Conservation (phyloP, 2,113 vertebrate genomes). For the Nesogale talazaci region DNA sequence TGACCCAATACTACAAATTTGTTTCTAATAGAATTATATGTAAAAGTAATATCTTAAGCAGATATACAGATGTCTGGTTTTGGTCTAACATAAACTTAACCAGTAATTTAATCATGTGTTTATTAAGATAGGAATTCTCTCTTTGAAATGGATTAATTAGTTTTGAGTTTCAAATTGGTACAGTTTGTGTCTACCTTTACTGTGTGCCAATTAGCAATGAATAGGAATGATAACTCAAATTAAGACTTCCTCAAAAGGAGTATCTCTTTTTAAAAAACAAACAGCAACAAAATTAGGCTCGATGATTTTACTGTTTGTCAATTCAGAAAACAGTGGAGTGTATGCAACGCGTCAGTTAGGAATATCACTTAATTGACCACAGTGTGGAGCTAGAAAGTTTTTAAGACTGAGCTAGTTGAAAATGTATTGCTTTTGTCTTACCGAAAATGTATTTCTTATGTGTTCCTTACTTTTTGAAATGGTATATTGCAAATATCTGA, state of each 20-base stretch:
- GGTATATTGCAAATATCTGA: background rate
- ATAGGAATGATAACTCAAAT: slow-evolving; percentile 20
- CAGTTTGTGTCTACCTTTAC: background rate
- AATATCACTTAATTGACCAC: slow-evolving; percentile 29
- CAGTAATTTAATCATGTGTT: slow-evolving; percentile 43
- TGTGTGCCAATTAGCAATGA: slow-evolving; percentile 11
- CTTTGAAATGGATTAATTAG: slow-evolving; percentile 43
- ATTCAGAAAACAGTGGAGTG: slow-evolving; percentile 43
- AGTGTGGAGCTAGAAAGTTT: slow-evolving; percentile 47
- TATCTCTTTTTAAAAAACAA: slow-evolving; percentile 33
- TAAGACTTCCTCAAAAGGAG: background rate
- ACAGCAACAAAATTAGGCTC: slow-evolving; percentile 28
- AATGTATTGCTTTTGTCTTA: slow-evolving; percentile 45
- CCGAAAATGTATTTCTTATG: slow-evolving; percentile 50
- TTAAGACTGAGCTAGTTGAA: slow-evolving; percentile 10
- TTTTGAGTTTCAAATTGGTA: background rate
- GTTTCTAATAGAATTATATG: slow-evolving; percentile 40
- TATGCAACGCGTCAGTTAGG: slow-evolving; percentile 21
- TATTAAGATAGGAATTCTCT: slow-evolving; percentile 38
- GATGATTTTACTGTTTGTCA: slow-evolving; percentile 58
- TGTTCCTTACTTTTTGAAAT: slow-evolving; percentile 42
- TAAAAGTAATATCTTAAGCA: slow-evolving; percentile 12
- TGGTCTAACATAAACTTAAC: slow-evolving; percentile 6
- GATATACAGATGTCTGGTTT: slow-evolving; percentile 17
- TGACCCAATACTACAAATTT: slow-evolving; percentile 20